Percentiles rank a stretch among this genome's conserved stretches.
These are phyloP conservation scores for Leucania comma DNA, from an alignment of 2,888 invertebrate species.

Conservation along the genomic window DNA sequence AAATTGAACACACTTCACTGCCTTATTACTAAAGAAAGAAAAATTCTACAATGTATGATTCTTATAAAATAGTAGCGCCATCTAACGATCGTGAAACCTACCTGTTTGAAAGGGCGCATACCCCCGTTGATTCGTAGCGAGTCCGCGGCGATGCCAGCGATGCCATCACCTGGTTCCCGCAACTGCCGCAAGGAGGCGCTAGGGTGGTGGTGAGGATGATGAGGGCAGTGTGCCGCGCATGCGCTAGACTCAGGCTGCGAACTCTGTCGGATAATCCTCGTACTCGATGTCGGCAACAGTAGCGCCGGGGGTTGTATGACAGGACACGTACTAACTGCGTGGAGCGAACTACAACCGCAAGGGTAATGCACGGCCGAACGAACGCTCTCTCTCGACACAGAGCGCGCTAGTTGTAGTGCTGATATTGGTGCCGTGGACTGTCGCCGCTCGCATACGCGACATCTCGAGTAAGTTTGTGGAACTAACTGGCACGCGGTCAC, in stretches of 20 bases:
- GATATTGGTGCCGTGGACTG: conserved; percentile 95
- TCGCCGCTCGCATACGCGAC: conserved; percentile 94
- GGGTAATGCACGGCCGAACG: conserved; percentile 93
- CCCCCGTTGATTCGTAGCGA: conserved; percentile 99
- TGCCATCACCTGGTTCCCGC: conserved; percentile 95
- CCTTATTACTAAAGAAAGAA: conserved; percentile 51
- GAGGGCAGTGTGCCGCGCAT: conserved; percentile 92
- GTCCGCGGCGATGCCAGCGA: conserved; percentile 98
- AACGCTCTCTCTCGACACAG: conserved; percentile 95
- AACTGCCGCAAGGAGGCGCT: conserved; percentile 97
- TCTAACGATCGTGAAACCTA: conserved; percentile 87
- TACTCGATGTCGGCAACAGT: conserved; percentile 93
- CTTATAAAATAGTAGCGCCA: conserved; percentile 75
- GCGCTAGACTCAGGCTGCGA: conserved; percentile 95
- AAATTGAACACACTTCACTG: conserved; percentile 36
- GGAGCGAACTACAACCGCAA: conserved; percentile 90
- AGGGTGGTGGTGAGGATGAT: conserved; percentile 93
- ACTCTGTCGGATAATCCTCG: conserved; percentile 96
- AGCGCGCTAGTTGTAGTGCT: conserved; percentile 94
- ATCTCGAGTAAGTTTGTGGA: conserved; percentile 92
- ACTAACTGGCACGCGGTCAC: conserved; percentile 92
- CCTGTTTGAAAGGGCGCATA: conserved; percentile 98
- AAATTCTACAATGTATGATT: conserved; percentile 54
- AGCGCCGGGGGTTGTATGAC: conserved; percentile 93
- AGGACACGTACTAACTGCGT: conserved; percentile 92